A percentile compares a stretch with the other conserved stretches of the same genome.
Conservation (phyloP, 1,140 invertebrate species). For the Globodera rostochiensis region DNA sequence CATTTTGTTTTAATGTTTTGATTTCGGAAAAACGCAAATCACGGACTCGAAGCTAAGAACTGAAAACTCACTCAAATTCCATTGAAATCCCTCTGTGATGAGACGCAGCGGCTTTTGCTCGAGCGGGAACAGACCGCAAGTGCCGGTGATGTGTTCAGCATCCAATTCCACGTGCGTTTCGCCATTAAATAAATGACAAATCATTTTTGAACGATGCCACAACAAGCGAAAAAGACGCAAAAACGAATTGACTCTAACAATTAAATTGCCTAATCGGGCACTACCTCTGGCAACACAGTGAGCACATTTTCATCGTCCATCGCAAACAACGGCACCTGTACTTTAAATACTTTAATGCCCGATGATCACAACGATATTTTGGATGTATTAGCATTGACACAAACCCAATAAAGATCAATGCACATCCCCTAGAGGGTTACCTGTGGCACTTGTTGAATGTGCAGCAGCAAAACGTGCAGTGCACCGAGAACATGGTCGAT, state of each 20-base stretch:
- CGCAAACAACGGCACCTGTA: conserved; percentile 25
- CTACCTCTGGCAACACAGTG: conserved; percentile 34
- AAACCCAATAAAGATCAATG: no score
- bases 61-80: conserved; percentile 31
- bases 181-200: not conserved
- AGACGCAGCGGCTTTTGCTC: conserved; percentile 20
- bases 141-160: conserved; percentile 5
- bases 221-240: not conserved
- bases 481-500: conserved; percentile 35
- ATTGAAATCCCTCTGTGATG: conserved; percentile 30
- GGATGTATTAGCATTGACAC: not conserved
- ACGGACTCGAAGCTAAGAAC: no score
- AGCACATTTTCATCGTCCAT: conserved; percentile 34
- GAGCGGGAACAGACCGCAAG: conserved; percentile 35
- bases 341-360: not conserved
- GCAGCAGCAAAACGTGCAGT: conserved; percentile 29
- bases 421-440: not conserved
- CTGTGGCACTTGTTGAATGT: conserved; percentile 1
- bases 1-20: conserved; percentile 19
- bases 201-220: not conserved
- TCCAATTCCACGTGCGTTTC: conserved; percentile 16
- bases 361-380: not conserved
- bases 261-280: not conserved
- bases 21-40: no score
- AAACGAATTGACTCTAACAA: not conserved